Evolutionary conservation across 2,888 invertebrate species (phyloP).

Genomic region (Caenorhabditis sp.): DNA sequence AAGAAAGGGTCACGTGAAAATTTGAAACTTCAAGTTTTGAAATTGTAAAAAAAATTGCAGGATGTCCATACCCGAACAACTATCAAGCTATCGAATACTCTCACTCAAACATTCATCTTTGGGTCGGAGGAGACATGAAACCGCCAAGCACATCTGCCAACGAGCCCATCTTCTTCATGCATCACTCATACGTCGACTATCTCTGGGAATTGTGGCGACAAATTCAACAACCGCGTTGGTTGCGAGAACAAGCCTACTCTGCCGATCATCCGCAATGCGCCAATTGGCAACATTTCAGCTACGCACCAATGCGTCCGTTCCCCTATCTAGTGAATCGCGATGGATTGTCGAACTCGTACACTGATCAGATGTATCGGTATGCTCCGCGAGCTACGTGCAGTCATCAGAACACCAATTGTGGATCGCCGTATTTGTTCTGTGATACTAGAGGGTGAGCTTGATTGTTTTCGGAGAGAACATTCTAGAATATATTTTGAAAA

Average conservation of each 20-base stretch:
- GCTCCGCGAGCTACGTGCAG: conserved; percentile 68
- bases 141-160: conserved; percentile 56
- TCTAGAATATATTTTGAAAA: neutral
- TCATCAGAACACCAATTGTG: conserved; percentile 61
- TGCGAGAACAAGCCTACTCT: conserved; percentile 64
- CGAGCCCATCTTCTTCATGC: conserved; percentile 70
- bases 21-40: too few relatives aligned
- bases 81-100: conserved; percentile 68
- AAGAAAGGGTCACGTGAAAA: too few relatives aligned
- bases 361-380: conserved; percentile 69
- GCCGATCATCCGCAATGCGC: conserved; percentile 65
- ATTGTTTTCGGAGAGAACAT: neutral
- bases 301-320: conserved; percentile 68
- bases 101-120: conserved; percentile 68
- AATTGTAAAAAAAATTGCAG: conserved; percentile 31
- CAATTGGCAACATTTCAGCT: conserved; percentile 68
- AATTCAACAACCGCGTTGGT: conserved; percentile 64
- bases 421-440: conserved; percentile 68
- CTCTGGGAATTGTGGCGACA: conserved; percentile 71
- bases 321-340: conserved; percentile 64
- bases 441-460: conserved; percentile 55
- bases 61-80: conserved; percentile 69
- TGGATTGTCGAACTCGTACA: conserved; percentile 69
- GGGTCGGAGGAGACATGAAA: conserved; percentile 59
- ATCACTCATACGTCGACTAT: conserved; percentile 72